Evolutionary conservation across 2,888 invertebrate genomes (phyloP).

Genomic region (Scotopteryx bipunctaria): DNA sequence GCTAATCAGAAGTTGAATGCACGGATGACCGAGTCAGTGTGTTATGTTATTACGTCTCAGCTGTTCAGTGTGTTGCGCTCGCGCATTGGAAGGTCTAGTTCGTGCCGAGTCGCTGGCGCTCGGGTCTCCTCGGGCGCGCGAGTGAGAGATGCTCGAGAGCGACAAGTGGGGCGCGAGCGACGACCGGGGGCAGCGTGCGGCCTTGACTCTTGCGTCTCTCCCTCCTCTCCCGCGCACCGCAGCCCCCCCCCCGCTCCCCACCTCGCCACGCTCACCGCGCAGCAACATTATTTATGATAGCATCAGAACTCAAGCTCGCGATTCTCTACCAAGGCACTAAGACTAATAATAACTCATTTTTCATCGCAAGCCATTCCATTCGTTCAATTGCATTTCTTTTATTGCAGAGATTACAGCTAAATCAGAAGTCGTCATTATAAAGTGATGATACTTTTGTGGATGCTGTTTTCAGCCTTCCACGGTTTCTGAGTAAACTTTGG

Average conservation of each 20-base stretch:
- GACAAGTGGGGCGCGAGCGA: constrained; percentile 87
- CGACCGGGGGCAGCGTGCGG: constrained; percentile 90
- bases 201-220: constrained; percentile 85
- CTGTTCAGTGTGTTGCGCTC: constrained; percentile 77
- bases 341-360: constrained; percentile 82
- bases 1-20: constrained; percentile 83
- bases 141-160: constrained; percentile 67
- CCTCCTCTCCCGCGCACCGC: constrained; percentile 47
- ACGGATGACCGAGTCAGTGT: constrained; percentile 84
- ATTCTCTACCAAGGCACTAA: constrained; percentile 64
- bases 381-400: constrained; percentile 47
- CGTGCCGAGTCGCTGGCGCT: constrained; percentile 65
- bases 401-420: constrained; percentile 8
- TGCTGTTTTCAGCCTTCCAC: constrained; percentile 10
- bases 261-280: constrained; percentile 67
- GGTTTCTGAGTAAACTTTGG: constrained; percentile 2
- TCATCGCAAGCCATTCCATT: constrained; percentile 78
- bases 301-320: constrained; percentile 79
- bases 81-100: constrained; percentile 82
- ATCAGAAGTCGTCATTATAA: background rate
- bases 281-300: constrained; percentile 82
- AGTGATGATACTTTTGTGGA: constrained; percentile 15
- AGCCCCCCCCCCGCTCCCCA: constrained; percentile 47
- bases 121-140: constrained; percentile 60
- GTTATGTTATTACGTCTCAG: constrained; percentile 82